Evolutionary conservation across 1,140 invertebrate species (phyloP), one percentile per base, ranked within the genome.

Genomic region (Leucophenga varia): DNA sequence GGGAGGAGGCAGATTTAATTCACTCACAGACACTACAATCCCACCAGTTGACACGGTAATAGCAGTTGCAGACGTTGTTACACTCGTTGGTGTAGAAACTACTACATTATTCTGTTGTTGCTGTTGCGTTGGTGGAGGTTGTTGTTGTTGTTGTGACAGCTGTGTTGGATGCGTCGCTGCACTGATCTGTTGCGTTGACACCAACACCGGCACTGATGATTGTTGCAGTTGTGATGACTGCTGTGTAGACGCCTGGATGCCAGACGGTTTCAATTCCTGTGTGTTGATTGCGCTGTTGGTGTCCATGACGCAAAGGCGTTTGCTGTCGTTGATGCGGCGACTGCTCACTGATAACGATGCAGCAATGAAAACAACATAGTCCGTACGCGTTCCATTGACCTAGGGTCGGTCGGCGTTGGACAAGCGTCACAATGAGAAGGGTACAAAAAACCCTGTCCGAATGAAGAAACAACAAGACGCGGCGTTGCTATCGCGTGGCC

Each of bases 1-100:
- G 4, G 61, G 61, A 17, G 61, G 61, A 8, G 61, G 61, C 31
- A 61, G 44, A 34, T 55, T 59, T 17, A 65, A 19, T 10, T 47
- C 45, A 25, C 22, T 25, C 22, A 25, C 22, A 5, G 22, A 25
- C 22, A 25, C 22, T 6, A 25, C 22, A n/a, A n/a, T n/a, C n/a
- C n/a, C n/a, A n/a, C n/a, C n/a, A n/a, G n/a, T n/a, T n/a, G n/a
- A n/a, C n/a, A n/a, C n/a, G n/a, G n/a, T n/a, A n/a, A n/a, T n/a
- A n/a, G n/a, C n/a, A n/a, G n/a, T n/a, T n/a, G n/a, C n/a, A n/a
- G n/a, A n/a, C n/a, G n/a, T n/a, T n/a, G n/a, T n/a, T n/a, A n/a
- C n/a, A n/a, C n/a, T n/a, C n/a, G n/a, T n/a, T n/a, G n/a, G n/a
- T n/a, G n/a, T n/a, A n/a, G n/a, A n/a, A n/a, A n/a, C n/a, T n/a